Base-by-base conservation (phyloP, 2,113 vertebrate species). In the Aldabrachelys gigantea region DNA sequence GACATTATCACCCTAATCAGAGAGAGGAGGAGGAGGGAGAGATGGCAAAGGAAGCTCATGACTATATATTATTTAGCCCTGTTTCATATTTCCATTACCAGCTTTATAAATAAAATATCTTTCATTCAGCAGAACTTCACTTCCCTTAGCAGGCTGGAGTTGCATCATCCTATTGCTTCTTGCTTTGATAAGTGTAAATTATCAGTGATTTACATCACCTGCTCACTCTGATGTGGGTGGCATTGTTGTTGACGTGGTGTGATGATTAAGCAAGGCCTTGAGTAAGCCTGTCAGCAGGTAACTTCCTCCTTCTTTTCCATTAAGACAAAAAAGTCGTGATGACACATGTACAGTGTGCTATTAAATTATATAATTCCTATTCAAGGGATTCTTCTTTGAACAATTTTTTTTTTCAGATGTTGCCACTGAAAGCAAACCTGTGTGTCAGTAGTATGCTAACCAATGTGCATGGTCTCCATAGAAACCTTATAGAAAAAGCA, bases 401-500 rank as follows among this genome's bases (percentile, higher is more conserved):
- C 86, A 65, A 54, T 54, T 21, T 47, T 56, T 93, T 93, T 88
- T 93, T 89, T 92, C 25, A 87, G 54, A 79, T 21, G 81, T 89
- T 89, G 84, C 29, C 62, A 89, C 38, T 79, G n/a, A 65, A 50
- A 91, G n/a, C 31, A 85, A 89, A 47, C 54, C 47, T 69, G 76
- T 80, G 31, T 69, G 49, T 75, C 85, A 80, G 78, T 76, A 52
- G 35, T 29, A 16, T 49, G 69, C 84, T 83, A 90, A 38, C 47
- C n/a, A 88, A 75, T 31, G 84, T 69, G 72, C 87, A 86, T 21
- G 1, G 57, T 95, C 97, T 89, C 86, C 91, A 62, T 84, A 44
- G 86, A 88, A 96, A 96, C 87, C 6, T 89, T 82, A 16, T 69
- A 22, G 50, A 35, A 93, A 84, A 85, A 59, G 82, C 31, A 86